These are phyloP conservation scores for Phalloptychus januarius DNA, from an alignment of 2,797 vertebrate genomes.

Conservation along the genomic window DNA sequence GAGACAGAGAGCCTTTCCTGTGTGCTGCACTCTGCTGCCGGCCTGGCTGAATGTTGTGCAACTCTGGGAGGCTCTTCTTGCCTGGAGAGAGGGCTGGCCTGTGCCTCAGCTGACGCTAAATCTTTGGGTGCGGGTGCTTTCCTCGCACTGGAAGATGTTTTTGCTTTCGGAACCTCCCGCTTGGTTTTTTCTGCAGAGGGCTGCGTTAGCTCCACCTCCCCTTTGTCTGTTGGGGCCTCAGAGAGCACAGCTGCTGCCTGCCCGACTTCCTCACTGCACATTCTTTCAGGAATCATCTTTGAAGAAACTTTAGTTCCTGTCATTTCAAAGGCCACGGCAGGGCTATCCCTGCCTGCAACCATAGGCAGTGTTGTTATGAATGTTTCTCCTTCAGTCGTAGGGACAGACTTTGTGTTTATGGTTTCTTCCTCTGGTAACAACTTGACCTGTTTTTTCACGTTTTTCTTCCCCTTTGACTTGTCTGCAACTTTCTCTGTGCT, in stretches of 20 bases:
- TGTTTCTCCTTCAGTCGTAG: slow-evolving; percentile 45
- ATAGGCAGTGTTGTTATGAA: slow-evolving; percentile 42
- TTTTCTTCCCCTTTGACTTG: slow-evolving; percentile 70
- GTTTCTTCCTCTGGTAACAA: slow-evolving; percentile 32
- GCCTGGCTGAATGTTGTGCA: slow-evolving; percentile 78
- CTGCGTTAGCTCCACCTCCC: slow-evolving; percentile 74
- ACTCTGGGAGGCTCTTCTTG: slow-evolving; percentile 81
- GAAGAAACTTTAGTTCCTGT: slow-evolving; percentile 49
- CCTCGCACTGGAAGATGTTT: slow-evolving; percentile 79
- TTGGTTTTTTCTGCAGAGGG: slow-evolving; percentile 76
- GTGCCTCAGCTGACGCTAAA: slow-evolving; percentile 74
- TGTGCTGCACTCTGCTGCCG: slow-evolving; percentile 76
- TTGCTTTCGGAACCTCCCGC: slow-evolving; percentile 82
- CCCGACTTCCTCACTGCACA: slow-evolving; percentile 71
- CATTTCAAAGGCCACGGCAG: slow-evolving; percentile 44
- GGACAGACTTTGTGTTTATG: slow-evolving; percentile 40
- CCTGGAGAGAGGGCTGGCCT: slow-evolving; percentile 72
- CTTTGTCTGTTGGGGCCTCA: slow-evolving; percentile 80
- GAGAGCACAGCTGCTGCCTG: slow-evolving; percentile 80
- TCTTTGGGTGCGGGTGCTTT: slow-evolving; percentile 75
- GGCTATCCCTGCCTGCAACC: slow-evolving; percentile 38
- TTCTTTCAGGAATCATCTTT: slow-evolving; percentile 74
- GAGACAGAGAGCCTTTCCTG: slow-evolving; percentile 63
- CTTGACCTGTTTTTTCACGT: slow-evolving; percentile 69
- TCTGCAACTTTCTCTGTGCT: slow-evolving; percentile 43